Conservation (phyloP, 92 coral and sea anemone species). For the Pocillopora grandis region DNA sequence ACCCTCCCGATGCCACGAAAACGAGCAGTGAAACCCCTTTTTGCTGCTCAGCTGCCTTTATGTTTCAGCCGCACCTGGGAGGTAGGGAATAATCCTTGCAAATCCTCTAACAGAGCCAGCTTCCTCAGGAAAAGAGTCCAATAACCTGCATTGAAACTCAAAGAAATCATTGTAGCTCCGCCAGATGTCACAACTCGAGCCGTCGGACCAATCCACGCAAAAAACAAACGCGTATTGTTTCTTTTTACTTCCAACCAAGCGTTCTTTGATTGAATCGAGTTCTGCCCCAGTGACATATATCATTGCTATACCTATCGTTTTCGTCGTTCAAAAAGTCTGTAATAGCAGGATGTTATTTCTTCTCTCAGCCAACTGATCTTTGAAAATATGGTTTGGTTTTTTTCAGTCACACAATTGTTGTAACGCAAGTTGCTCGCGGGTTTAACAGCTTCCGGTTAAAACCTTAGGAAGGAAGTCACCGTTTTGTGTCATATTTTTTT, state of each 20-base stretch:
- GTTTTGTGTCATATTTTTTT: background rate
- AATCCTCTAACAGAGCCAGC: conserved; percentile 57
- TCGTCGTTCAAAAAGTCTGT: background rate
- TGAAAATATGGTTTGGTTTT: background rate
- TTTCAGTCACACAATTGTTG: background rate
- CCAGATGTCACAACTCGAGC: conserved; percentile 64
- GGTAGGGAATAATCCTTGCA: conserved; percentile 70
- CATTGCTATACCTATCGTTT: background rate
- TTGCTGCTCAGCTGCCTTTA: background rate
- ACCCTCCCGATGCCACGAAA: too few species aligned
- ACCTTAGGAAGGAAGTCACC: background rate
- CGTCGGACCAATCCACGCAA: conserved; percentile 72
- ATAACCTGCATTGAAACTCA: conserved; percentile 73
- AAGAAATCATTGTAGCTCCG: conserved; percentile 86
- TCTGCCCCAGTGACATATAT: conserved; percentile 34
- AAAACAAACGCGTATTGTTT: conserved; percentile 70
- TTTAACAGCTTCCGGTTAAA: background rate
- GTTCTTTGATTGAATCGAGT: conserved; percentile 49
- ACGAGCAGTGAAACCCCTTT: too few species aligned
- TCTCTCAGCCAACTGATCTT: background rate
- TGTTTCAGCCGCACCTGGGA: conserved; percentile 57
- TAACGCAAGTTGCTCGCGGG: conserved; percentile 13
- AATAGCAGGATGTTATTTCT: background rate
- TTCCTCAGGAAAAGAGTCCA: conserved; percentile 81
- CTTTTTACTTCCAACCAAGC: conserved; percentile 48